Base-by-base conservation (phyloP, 2,888 invertebrate species). In the Athalia rosae region DNA sequence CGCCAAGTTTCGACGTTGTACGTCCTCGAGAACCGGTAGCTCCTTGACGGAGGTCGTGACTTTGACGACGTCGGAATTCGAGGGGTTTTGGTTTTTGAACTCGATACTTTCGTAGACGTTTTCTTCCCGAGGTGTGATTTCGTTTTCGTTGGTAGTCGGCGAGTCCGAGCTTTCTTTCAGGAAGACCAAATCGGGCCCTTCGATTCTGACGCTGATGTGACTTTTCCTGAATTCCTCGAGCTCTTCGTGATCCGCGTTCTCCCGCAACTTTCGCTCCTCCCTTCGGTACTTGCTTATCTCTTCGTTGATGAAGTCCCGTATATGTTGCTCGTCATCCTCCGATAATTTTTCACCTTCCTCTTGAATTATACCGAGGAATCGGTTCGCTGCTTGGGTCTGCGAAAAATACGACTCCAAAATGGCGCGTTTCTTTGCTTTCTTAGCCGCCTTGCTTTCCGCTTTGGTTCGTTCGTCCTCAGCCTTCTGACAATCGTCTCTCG, bases 301-400 rank as follows among this genome's bases (percentile, higher is more conserved):
- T 89, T 82, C 92, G 90, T 84, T 93, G 86, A 82, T 92, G 86
- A 82, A 93, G 92, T 82, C 92, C n/a, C 89, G 82, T 69, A 90
- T 89, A 48, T 87, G 87, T 41, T 85, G 87, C 71, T 87, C 88
- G 77, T 85, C 91, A 81, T 93, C 91, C 81, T 93, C 93, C 4
- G 93, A 91, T 84, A 94, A 94, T 85, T 91, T 89, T 84, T 95
- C 95, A 4, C 93, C 93, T 90, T 96, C 96, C 89, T 96, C 96
- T 84, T 94, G 93, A 81, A 96, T 96, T 5, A 94, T 95, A 85
- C 95, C 95, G 85, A 96, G 90, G 81, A 93, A 94, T 86, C 95
- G 92, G 9, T 94, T 93, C 84, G 93, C 93, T 6, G 93, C 89
- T 79, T 91, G 90, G 66, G 92, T 92, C 0, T 93, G 92, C 77